phyloP scores from a whole-genome alignment of 1,140 invertebrate species.

The Reticulitermes speratus region DNA sequence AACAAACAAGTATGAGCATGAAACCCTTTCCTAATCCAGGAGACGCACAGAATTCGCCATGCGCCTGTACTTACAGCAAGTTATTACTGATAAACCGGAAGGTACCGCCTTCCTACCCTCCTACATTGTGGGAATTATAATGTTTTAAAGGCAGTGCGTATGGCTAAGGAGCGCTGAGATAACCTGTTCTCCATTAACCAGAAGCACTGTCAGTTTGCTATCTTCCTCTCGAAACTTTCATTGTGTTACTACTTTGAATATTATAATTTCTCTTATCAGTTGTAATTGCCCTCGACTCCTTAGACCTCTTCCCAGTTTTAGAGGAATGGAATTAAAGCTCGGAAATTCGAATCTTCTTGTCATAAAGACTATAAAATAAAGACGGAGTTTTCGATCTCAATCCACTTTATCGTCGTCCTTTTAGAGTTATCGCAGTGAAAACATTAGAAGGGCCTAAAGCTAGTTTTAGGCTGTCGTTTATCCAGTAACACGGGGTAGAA shows the following conservation, averaged over 20 bases:
- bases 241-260: slow-evolving; percentile 17
- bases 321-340: slow-evolving; percentile 1
- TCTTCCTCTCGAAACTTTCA: background rate
- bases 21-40: background rate
- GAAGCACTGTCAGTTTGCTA: background rate
- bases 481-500: too few relatives aligned
- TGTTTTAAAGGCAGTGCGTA: background rate
- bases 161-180: background rate
- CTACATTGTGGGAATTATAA: background rate
- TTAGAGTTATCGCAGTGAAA: too few relatives aligned
- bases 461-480: too few relatives aligned
- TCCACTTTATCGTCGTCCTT: too few relatives aligned
- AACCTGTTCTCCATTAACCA: background rate
- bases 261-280: slow-evolving; percentile 16
- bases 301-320: background rate
- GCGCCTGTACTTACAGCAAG: background rate
- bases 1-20: too few relatives aligned
- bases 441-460: too few relatives aligned
- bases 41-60: background rate
- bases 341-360: background rate
- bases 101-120: background rate
- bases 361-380: background rate
- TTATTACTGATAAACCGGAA: background rate
- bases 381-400: too few relatives aligned
- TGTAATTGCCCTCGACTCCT: background rate